Base-by-base conservation (phyloP, 2,113 vertebrate genomes). In the Garra rufa region DNA sequence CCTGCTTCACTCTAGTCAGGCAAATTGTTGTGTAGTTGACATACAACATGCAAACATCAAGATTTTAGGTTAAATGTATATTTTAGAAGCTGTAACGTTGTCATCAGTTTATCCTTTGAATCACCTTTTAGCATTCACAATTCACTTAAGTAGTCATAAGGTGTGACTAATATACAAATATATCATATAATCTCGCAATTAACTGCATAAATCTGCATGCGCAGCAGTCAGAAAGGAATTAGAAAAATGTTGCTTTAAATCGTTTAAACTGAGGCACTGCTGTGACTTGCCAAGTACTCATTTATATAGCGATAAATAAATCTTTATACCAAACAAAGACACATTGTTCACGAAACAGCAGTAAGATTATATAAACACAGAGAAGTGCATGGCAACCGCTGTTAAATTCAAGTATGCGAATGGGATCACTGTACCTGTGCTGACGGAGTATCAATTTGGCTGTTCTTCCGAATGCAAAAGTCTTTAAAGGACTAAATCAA, bases 371-470 rank as follows among this genome's bases (percentile, higher is more conserved):
- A 71, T 24, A 71, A 44, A 71, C 10, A 70, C 38, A 43, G 34
- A 24, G 15, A 15, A 17, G 28, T 57, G 55, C 52, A 57, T 57
- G 52, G 57, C 75, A 14, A 15, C 50, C 30, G 1, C 28, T 55
- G 24, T 82, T 41, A 70, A 57, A 52, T 61, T 19, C 38, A 9
- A 17, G 73, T 41, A 28, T 77, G 59, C 24, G 59, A 38, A 41
- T 6, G n/a, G 55, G 55, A 61, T 43, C 43, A 46, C 24, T 30
- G 24, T 80, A 80, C 77, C 77, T 80, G 76, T 44, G n/a, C 15
- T 17, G 14, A 79, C 8, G 38, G 1, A 46, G 1, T 48, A n/a
- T 65, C 41, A 48, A 19, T 13, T 55, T 44, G n/a, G 1, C 55
- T 11, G 38, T 28, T 79, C 43, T 43, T 44, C 59, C 19, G 11